Evolutionary conservation across 2,888 invertebrate species (phyloP).

Genomic region (Vandiemenella viatica): DNA sequence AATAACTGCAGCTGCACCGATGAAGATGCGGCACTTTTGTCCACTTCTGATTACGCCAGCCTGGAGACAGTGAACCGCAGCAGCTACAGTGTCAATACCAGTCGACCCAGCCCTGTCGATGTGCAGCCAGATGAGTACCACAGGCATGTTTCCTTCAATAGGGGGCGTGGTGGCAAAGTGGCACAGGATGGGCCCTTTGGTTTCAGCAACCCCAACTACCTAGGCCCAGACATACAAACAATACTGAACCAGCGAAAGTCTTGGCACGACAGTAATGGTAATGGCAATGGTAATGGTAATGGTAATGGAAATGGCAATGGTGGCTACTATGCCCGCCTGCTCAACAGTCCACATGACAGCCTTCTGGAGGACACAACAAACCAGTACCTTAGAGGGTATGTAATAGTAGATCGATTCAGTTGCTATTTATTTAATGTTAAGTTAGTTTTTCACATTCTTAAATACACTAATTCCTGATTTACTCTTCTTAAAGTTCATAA

Average conservation of each 20-base stretch:
- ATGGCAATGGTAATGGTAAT: slow-evolving; percentile 21
- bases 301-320: neutral
- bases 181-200: slow-evolving; percentile 39
- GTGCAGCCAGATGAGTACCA: slow-evolving; percentile 4
- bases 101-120: slow-evolving; percentile 9
- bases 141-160: neutral
- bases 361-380: slow-evolving; percentile 38
- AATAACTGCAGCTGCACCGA: slow-evolving; percentile 38
- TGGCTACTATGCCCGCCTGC: slow-evolving; percentile 30
- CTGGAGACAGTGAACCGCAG: slow-evolving; percentile 46
- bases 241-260: slow-evolving; percentile 17
- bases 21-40: slow-evolving; percentile 36
- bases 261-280: slow-evolving; percentile 13
- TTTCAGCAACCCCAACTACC: slow-evolving; percentile 62
- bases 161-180: slow-evolving; percentile 4
- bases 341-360: slow-evolving; percentile 47
- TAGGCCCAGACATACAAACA: slow-evolving; percentile 45
- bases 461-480: too few relatives aligned
- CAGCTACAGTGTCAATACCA: slow-evolving; percentile 23
- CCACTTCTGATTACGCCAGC: slow-evolving; percentile 63
- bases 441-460: too few relatives aligned
- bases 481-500: too few relatives aligned
- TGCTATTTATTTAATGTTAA: too few relatives aligned
- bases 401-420: too few relatives aligned
- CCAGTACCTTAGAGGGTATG: too few relatives aligned